Base-by-base conservation (phyloP, 2,888 invertebrate species). In the Patella pellucida region DNA sequence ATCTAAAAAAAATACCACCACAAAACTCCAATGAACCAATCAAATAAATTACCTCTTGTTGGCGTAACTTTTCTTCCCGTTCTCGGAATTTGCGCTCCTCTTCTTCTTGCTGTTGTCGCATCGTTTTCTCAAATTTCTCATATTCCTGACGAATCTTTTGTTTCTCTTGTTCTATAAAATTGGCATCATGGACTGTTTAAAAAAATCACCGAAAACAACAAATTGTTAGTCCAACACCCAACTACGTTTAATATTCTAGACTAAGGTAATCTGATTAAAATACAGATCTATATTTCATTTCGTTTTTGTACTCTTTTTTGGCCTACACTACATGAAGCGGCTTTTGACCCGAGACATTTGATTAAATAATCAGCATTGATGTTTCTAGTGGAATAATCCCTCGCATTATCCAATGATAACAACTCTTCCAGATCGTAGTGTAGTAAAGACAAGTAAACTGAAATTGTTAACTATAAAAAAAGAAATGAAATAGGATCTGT, bases 31-130 rank as follows among this genome's bases (percentile, higher is more conserved):
- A n/a, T 5, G 2, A 68, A 52, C 67, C 72, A 72, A 14, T 7
- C n/a, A 19, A 70, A 23, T 14, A 4, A 56, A 75, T 69, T 72
- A 86, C 87, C 83, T 86, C 85, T 75, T 88, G 81, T 69, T 74
- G 71, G 52, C 79, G 71, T 11, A 86, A 69, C 67, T 84, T 78
- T 69, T 83, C 79, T 69, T 87, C 86, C 71, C 83, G 83, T 31
- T 83, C 83, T 27, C 76, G 75, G 9, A 83, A 74, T 41, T 54
- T 76, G 52, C 78, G 71, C 12, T 78, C 72, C 56, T 84, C 82
- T 50, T 75, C 75, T 16, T 75, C 71, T 41, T 75, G 67, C 81
- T 80, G 52, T 27, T 62, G 27, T 68, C 50, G 51, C 70, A 52
- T 62, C 19, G 52, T 56, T 54, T 54, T 14, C 73, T 54, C 68